Percentiles rank a stretch among this genome's conserved stretches.
Conservation (phyloP, 2,797 vertebrate genomes). For the Anomalospiza imberbis region DNA sequence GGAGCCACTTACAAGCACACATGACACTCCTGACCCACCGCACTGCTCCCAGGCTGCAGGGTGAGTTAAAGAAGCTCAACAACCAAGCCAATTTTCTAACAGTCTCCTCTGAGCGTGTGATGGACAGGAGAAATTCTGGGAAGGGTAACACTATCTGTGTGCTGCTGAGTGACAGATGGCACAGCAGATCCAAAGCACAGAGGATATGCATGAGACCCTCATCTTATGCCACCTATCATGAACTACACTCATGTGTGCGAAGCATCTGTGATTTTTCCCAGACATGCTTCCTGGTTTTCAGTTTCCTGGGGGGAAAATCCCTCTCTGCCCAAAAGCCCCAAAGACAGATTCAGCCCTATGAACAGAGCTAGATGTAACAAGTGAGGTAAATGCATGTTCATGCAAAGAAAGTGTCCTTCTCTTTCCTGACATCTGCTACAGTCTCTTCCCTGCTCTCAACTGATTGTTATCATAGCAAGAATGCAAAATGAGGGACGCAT, state of each 20-base stretch:
- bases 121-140: neutral
- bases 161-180: slow-evolving; percentile 40
- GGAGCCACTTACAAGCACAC: neutral
- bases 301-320: neutral
- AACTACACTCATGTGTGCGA: neutral
- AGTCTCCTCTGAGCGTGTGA: neutral
- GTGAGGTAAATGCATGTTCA: neutral
- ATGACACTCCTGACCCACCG: neutral
- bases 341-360: neutral
- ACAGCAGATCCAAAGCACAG: slow-evolving; percentile 4
- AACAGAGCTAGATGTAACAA: neutral
- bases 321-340: neutral
- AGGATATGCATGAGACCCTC: neutral
- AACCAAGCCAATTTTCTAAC: neutral
- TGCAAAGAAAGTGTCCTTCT: neutral
- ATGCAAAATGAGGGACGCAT: neutral
- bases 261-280: neutral
- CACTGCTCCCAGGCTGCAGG: rapidly evolving
- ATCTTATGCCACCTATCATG: neutral
- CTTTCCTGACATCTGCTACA: neutral
- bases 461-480: neutral
- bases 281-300: neutral
- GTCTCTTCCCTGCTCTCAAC: neutral
- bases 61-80: neutral
- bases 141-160: neutral